Evolutionary conservation across 2,113 vertebrate genomes (phyloP).

Genomic region (Ranitomeya variabilis): DNA sequence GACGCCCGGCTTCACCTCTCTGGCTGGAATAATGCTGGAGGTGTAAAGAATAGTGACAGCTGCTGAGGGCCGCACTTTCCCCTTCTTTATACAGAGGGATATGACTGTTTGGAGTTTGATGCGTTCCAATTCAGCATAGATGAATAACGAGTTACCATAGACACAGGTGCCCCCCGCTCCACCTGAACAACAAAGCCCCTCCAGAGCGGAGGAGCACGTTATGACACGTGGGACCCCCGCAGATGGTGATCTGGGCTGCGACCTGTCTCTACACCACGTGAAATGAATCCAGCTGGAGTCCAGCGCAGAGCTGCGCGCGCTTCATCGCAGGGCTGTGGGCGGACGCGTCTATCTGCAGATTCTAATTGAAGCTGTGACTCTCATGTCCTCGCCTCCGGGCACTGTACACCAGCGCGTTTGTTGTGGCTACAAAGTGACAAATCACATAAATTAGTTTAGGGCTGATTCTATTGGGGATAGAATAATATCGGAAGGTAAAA

Average conservation of each 20-base stretch:
- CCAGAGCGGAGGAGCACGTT: neutral
- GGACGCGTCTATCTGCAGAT: neutral
- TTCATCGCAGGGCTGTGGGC: neutral
- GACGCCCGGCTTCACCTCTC: neutral
- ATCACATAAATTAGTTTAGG: neutral
- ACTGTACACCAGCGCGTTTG: too few relatives aligned
- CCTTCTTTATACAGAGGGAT: neutral
- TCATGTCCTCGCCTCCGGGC: neutral
- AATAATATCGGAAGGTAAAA: neutral
- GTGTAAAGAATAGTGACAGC: neutral
- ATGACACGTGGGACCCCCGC: neutral
- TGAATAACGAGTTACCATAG: slow-evolving; percentile 16
- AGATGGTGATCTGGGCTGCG: neutral
- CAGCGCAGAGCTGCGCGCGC: neutral
- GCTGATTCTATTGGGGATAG: neutral
- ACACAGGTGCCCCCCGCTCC: neutral
- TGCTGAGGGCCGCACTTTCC: neutral
- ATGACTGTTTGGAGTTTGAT: neutral
- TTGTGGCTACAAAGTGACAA: neutral
- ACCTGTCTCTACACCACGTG: neutral
- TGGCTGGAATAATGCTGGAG: neutral
- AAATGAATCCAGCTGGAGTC: neutral
- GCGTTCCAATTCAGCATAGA: neutral
- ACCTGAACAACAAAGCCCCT: neutral
- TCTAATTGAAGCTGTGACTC: neutral